Percentiles rank a stretch among this genome's conserved stretches.
Conservation (phyloP, 2,113 vertebrate genomes). For the Arizona elegans region DNA sequence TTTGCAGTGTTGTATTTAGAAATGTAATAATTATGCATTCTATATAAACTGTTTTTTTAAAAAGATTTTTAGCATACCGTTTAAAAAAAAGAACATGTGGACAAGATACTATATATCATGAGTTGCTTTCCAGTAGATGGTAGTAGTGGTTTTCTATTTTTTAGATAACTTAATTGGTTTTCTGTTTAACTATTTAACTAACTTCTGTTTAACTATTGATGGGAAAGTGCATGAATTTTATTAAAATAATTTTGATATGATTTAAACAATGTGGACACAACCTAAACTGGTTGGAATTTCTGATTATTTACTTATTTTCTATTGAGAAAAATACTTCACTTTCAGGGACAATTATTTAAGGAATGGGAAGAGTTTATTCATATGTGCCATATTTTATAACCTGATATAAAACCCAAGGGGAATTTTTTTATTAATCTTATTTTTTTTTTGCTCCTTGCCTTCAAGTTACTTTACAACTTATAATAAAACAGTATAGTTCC, state of each 20-base stretch:
- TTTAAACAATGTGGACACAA: neutral
- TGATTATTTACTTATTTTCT: neutral
- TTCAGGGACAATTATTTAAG: neutral
- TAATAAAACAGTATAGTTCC: neutral
- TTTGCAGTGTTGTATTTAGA: constrained; percentile 58
- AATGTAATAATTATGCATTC: constrained; percentile 59
- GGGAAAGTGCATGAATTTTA: constrained; percentile 41
- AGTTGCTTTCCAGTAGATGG: constrained; percentile 52
- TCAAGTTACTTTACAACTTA: neutral
- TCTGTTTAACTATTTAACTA: neutral
- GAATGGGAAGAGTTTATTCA: neutral
- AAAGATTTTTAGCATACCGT: constrained; percentile 43
- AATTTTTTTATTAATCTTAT: neutral
- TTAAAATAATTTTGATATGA: constrained; percentile 44
- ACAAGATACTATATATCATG: constrained; percentile 46
- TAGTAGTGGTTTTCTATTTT: constrained; percentile 53
- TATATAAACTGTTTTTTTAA: constrained; percentile 51
- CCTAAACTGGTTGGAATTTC: neutral
- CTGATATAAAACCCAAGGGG: neutral
- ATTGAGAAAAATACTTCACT: neutral
- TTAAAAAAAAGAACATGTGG: constrained; percentile 48
- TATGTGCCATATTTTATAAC: neutral
- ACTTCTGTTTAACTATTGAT: neutral
- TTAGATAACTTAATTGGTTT: constrained; percentile 52
- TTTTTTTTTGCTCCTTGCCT: neutral